Conservation (phyloP, 1,140 invertebrate genomes). For the Hyposmocoma kahamanoa region DNA sequence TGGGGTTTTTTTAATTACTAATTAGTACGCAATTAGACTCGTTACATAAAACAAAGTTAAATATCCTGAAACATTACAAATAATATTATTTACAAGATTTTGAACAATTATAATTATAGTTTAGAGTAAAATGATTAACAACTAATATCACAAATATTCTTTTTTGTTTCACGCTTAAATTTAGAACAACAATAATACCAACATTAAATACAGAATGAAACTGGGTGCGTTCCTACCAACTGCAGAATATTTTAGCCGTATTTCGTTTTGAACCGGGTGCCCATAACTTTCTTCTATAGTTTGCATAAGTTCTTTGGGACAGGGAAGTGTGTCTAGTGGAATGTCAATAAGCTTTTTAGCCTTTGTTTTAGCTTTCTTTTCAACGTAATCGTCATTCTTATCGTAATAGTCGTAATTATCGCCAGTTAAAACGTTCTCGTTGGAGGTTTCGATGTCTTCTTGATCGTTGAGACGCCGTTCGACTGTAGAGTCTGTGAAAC, state of each 20-base stretch:
- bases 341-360: slow-evolving; percentile 50
- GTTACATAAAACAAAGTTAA: too few species aligned
- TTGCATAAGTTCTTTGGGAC: slow-evolving; percentile 60
- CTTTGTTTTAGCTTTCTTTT: slow-evolving; percentile 41
- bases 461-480: slow-evolving; percentile 39
- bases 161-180: slow-evolving; percentile 21
- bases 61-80: too few species aligned
- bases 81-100: too few species aligned
- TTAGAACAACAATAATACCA: slow-evolving; percentile 39
- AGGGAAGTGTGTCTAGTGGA: slow-evolving; percentile 52
- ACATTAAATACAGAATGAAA: slow-evolving; percentile 26
- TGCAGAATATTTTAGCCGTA: slow-evolving; percentile 55
- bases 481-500: slow-evolving; percentile 42
- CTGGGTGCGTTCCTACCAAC: slow-evolving; percentile 30
- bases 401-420: slow-evolving; percentile 62
- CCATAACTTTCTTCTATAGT: slow-evolving; percentile 57
- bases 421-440: slow-evolving; percentile 36
- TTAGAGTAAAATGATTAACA: slow-evolving; percentile 41
- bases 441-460: slow-evolving; percentile 31
- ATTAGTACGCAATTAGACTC: too few species aligned
- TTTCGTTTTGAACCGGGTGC: slow-evolving; percentile 62
- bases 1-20: too few species aligned
- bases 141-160: slow-evolving; percentile 67
- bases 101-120: too few species aligned
- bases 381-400: slow-evolving; percentile 40